Evolutionary conservation across 2,797 vertebrate species (phyloP), one percentile per base, ranked within the genome.

Genomic region (Halcyon badia): DNA sequence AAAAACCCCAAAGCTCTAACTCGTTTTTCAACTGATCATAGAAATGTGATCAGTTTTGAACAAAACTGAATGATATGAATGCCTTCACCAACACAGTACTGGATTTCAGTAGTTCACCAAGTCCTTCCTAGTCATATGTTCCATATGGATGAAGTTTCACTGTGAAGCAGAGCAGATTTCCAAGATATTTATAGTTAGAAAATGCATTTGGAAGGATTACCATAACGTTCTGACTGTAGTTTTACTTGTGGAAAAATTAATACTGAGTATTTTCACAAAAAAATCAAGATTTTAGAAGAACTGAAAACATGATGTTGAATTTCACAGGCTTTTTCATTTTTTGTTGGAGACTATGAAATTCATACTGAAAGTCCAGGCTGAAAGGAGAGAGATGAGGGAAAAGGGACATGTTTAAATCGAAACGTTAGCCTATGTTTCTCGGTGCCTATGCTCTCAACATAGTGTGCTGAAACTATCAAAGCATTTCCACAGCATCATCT

Each of bases 81-180:
- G 57, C 41, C 30, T 92, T 84, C 57, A 35, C 51, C 82, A 70
- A 62, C 30, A 80, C 39, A 90, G 35, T 70, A 73, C 64, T 94
- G 83, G 89, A 94, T 94, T 96, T 93, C 58, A 77, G 80, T 91
- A 88, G 86, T 88, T 96, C 95, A 92, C 73, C 44, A 76, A 93
- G 83, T 96, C 93, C 94, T 89, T 94, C 72, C 90, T 87, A 94
- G 92, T 95, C 88, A 57, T 95, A 96, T 95, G 87, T 93, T 97
- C 94, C 96, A 95, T 94, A 94, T 94, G 95, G 83, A 87, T 91
- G 83, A 89, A 94, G 76, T 96, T 94, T 91, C 77, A 79, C 89
- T 94, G 69, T 87, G 86, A 93, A 96, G 49, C 78, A 42, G 62
- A 96, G 66, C 93, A 96, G 94, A 84, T 96, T 96, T 95, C 72